Conservation (phyloP, 2,888 invertebrate genomes). For the Apodemia hepburni region DNA sequence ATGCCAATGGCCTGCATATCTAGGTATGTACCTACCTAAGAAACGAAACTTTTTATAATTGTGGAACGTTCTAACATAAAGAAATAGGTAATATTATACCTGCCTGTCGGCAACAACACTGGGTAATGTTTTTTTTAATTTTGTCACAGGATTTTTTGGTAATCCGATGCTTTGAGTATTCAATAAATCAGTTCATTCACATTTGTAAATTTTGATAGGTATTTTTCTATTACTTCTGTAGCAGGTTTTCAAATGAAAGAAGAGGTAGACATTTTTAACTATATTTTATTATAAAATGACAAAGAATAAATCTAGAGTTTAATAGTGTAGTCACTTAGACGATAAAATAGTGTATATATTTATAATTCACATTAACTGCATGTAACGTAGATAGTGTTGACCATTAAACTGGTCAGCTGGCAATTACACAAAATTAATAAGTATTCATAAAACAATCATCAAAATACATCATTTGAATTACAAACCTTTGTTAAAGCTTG, state of each 20-base stretch:
- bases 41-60: too few relatives aligned
- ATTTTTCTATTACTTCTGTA: background rate
- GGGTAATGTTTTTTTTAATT: too few relatives aligned
- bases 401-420: slow-evolving; percentile 38
- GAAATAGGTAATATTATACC: too few relatives aligned
- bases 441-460: slow-evolving; percentile 50
- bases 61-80: too few relatives aligned
- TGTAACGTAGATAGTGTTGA: slow-evolving; percentile 50
- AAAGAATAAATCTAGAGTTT: slow-evolving; percentile 86
- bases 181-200: too few relatives aligned
- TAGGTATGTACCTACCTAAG: too few relatives aligned
- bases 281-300: slow-evolving; percentile 86
- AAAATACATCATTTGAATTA: slow-evolving; percentile 56
- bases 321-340: slow-evolving; percentile 76
- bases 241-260: slow-evolving; percentile 34
- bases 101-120: too few relatives aligned
- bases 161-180: too few relatives aligned
- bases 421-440: slow-evolving; percentile 51
- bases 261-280: slow-evolving; percentile 57
- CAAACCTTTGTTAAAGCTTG: slow-evolving; percentile 54
- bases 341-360: slow-evolving; percentile 67
- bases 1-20: too few relatives aligned
- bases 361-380: slow-evolving; percentile 64
- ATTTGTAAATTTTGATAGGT: too few relatives aligned
- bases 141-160: too few relatives aligned